Base-by-base conservation (phyloP, 1,140 invertebrate species). In the Parapsyche elsis region DNA sequence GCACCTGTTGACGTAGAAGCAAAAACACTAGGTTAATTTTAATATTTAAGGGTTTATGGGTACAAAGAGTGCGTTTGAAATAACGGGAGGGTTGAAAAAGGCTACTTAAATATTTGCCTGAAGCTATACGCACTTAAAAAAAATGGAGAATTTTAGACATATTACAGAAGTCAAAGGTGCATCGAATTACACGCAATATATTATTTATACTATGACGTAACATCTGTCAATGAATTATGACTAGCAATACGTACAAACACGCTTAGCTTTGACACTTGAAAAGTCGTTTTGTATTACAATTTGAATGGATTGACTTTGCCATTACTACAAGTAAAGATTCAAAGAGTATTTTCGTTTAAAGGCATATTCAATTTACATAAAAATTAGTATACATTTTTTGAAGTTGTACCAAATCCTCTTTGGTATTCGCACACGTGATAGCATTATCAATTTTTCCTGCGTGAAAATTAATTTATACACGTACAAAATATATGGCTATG, bases 1-100 rank as follows among this genome's bases (percentile, higher is more conserved):
- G 64, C 75, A 77, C 75, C 75, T 77, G 75, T 77, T 77, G 23
- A 49, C 9, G 9, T 16, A 19, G 38, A 75, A 26, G n/a, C n/a
- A 14, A 9, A 75, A 71, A 44, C 70, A 53, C 2, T 5, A 53
- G 49, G 2, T 53, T 16, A 12, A 1, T 67, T 67, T 67, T 67
- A 21, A 19, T 12, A 23, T 67, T 21, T 67, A 7, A 19, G 19
- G 19, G 2, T 53, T 67, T 26, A 67, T 26, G 61, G 5, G 61
- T 61, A 5, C n/a, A 9, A n/a, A 67, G 10, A 12, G 59, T 67
- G 24, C 64, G 23, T 9, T 19, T 19, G n/a, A 21, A 61, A 21
- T 61, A 53, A 53, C 4, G 10, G 10, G 2, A 53, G 10, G 49
- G 10, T 16, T 53, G 49, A 53, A 53, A 53, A 53, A 26, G 64